A percentile compares a stretch with the other conserved stretches of the same genome.
Evolutionary conservation across 2,797 vertebrate genomes (phyloP).

Genomic region (Pyrocephalus nanus): DNA sequence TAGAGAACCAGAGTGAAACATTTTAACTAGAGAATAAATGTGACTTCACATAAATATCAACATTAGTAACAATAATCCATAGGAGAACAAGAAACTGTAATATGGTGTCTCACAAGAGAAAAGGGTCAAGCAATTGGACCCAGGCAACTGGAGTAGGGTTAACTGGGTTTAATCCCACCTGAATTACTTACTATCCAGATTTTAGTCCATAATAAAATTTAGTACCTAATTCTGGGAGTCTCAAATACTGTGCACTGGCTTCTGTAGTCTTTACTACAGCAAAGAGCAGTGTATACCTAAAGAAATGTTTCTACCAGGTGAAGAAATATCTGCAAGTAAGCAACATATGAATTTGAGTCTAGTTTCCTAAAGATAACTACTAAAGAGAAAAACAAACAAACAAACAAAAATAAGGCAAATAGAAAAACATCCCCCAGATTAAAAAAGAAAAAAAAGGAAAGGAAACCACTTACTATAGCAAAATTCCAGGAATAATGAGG

Average conservation of each 20-base stretch:
- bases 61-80: neutral
- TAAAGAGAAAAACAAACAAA: neutral
- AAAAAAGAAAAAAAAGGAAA: neutral
- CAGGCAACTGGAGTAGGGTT: neutral
- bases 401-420: neutral
- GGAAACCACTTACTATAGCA: neutral
- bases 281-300: neutral
- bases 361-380: neutral
- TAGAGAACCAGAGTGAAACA: neutral
- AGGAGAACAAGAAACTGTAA: neutral
- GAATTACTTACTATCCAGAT: slow-evolving; percentile 46
- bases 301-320: neutral
- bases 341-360: neutral
- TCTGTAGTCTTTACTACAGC: neutral
- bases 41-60: neutral
- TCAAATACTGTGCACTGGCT: neutral
- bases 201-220: slow-evolving; percentile 52
- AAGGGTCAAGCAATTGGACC: neutral
- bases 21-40: slow-evolving; percentile 12
- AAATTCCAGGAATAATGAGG: neutral
- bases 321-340: slow-evolving; percentile 3
- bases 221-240: slow-evolving; percentile 26
- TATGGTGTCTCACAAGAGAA: neutral
- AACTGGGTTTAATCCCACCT: neutral
- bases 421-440: neutral